These are phyloP conservation scores for Drosophila asahinai DNA, from an alignment of 1,140 invertebrate species.

Conservation along the genomic window DNA sequence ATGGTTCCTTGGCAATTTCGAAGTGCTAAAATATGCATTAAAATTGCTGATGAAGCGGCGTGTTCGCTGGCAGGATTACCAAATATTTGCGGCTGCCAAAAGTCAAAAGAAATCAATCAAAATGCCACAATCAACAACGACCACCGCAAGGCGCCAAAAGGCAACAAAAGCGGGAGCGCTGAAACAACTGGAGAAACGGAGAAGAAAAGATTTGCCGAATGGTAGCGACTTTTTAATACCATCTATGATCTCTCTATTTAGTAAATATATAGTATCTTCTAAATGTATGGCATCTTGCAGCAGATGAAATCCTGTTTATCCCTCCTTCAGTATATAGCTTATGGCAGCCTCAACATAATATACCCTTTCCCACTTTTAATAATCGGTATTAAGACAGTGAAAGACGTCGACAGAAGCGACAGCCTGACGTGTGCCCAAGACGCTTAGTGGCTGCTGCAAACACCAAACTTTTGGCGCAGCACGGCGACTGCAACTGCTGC, in stretches of 20 bases:
- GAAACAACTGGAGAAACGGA: slow-evolving; percentile 2
- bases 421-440: slow-evolving; percentile 80
- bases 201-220: no score
- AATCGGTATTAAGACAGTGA: slow-evolving; percentile 16
- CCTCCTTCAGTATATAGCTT: no score
- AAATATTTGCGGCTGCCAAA: slow-evolving; percentile 81
- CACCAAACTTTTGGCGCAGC: neutral
- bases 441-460: slow-evolving; percentile 70
- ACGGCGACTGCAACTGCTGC: slow-evolving; percentile 19
- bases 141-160: slow-evolving; percentile 52
- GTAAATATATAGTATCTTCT: no score
- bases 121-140: slow-evolving; percentile 82
- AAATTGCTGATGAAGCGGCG: slow-evolving; percentile 78
- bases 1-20: slow-evolving; percentile 55
- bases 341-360: neutral
- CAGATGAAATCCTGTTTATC: no score
- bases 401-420: slow-evolving; percentile 75
- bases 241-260: neutral
- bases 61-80: slow-evolving; percentile 75
- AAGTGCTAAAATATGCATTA: slow-evolving; percentile 83
- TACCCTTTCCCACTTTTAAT: neutral
- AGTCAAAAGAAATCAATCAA: slow-evolving; percentile 84
- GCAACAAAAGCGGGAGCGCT: slow-evolving; percentile 28
- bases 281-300: no score
- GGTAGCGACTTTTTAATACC: neutral